Evolutionary conservation across 2,888 invertebrate species (phyloP).

Genomic region (Drosophila gaucha): DNA sequence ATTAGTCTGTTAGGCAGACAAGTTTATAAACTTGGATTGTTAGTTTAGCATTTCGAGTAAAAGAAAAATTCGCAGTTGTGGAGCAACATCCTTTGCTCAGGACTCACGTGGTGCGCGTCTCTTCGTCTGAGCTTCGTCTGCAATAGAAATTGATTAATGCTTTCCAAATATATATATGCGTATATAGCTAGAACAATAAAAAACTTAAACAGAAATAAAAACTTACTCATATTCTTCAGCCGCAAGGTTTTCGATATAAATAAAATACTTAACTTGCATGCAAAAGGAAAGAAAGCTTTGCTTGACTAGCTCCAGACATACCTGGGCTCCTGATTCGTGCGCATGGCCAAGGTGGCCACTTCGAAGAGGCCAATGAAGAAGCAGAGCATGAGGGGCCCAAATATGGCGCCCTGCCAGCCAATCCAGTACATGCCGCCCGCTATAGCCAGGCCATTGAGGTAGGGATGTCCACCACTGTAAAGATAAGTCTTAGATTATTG

Average conservation of each 20-base stretch:
- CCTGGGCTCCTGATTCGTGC: slow-evolving; percentile 83
- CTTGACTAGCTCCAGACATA: slow-evolving; percentile 47
- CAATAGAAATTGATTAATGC: slow-evolving; percentile 42
- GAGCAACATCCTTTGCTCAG: slow-evolving; percentile 1
- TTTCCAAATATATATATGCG: background rate
- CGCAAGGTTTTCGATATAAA: slow-evolving; percentile 38
- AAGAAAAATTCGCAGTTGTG: slow-evolving; percentile 53
- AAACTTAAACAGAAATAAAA: background rate
- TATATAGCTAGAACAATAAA: background rate
- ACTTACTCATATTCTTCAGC: slow-evolving; percentile 61
- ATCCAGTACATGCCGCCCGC: slow-evolving; percentile 99
- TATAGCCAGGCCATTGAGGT: slow-evolving; percentile 97
- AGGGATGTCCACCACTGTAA: slow-evolving; percentile 95
- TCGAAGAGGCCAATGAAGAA: slow-evolving; percentile 97
- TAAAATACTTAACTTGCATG: slow-evolving; percentile 54
- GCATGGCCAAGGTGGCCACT: slow-evolving; percentile 89
- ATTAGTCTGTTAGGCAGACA: slow-evolving; percentile 31
- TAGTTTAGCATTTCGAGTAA: slow-evolving; percentile 57
- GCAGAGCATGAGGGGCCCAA: slow-evolving; percentile 97
- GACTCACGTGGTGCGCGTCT: slow-evolving; percentile 83
- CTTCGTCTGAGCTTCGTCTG: slow-evolving; percentile 83
- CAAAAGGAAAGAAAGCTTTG: slow-evolving; percentile 25
- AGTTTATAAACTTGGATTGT: slow-evolving; percentile 33
- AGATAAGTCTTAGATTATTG: background rate
- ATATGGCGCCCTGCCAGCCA: slow-evolving; percentile 98